Percentiles rank a stretch among this genome's conserved stretches.
These are phyloP conservation scores for Sinocyclocheilus rhinocerous DNA, from an alignment of 2,113 vertebrate species.

Conservation along the genomic window DNA sequence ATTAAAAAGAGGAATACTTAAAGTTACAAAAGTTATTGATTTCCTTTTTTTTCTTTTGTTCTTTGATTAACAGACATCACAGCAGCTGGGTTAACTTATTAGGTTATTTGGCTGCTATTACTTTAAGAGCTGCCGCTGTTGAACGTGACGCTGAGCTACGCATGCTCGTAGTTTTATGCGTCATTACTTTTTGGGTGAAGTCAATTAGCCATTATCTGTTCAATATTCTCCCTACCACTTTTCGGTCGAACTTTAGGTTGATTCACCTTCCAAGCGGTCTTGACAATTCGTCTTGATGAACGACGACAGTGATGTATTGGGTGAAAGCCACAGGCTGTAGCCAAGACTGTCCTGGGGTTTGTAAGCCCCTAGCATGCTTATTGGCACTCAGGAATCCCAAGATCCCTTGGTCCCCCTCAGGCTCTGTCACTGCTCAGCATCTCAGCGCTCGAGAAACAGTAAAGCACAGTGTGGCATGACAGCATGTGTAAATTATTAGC, in stretches of 20 bases:
- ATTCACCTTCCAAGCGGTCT: background rate
- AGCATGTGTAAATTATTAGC: constrained; percentile 51
- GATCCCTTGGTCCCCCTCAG: background rate
- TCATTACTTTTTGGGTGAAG: background rate
- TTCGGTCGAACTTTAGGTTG: background rate
- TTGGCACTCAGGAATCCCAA: background rate
- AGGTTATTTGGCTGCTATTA: too few species aligned
- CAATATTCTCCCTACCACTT: background rate
- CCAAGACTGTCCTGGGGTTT: constrained; percentile 19
- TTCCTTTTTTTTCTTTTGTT: too few species aligned
- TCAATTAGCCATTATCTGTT: background rate
- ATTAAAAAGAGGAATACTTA: too few species aligned
- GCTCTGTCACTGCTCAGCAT: constrained; percentile 13
- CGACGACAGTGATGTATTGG: constrained; percentile 52
- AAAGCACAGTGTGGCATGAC: constrained; percentile 31
- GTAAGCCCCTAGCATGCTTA: background rate
- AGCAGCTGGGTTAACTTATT: too few species aligned
- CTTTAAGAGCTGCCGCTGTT: too few species aligned
- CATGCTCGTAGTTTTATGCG: too few species aligned
- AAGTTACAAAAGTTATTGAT: too few species aligned
- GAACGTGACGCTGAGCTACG: too few species aligned
- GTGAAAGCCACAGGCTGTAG: constrained; percentile 25
- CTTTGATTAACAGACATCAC: too few species aligned
- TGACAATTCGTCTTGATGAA: background rate
- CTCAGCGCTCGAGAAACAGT: background rate